Evolutionary conservation across 2,888 invertebrate genomes (phyloP), one percentile per base, ranked within the genome.

Genomic region (Prosopocoilus inquinatus): DNA sequence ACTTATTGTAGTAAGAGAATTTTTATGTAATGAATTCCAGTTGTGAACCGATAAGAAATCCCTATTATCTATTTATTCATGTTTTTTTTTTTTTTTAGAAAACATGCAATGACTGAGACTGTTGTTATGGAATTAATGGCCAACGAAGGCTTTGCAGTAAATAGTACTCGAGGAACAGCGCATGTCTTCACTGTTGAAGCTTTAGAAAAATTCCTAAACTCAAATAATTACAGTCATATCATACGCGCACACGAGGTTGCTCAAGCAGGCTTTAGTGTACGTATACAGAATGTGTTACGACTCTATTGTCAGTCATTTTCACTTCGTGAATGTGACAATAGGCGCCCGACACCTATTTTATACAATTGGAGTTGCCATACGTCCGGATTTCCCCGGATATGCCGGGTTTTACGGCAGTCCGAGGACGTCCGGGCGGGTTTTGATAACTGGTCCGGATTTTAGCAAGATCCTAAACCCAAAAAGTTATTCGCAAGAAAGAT

Each of bases 201-300:
- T n/a, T 77, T 90, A 39, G 82, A 85, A 59, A 74, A 81, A 15
- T 90, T 90, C 77, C 78, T 90, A 49, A 73, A 78, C 38, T 78
- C 80, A 57, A 88, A 90, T 75, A 81, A 81, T 46, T 79, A 89
- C 35, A 83, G 87, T 2, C 87, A 88, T 71, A 84, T 90, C 2
- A 81, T 90, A 49, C 75, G 90, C 46, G 90, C 90, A 15, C 90
- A 90, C 68, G 89, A 90, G 75, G 81, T 89, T 57, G 86, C 87
- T 50, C 84, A 84, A 69, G 80, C 80, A 57, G 90, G 90, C 2
- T 89, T 89, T 71, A 84, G 86, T 81, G 88, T 88, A 67, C 65
- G 61, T n/a, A n/a, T n/a, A n/a, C n/a, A n/a, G n/a, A n/a, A n/a
- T n/a, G n/a, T n/a, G n/a, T n/a, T n/a, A n/a, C n/a, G n/a, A n/a